Conservation (phyloP, 2,888 invertebrate species). For the Drosophila eohydei region DNA sequence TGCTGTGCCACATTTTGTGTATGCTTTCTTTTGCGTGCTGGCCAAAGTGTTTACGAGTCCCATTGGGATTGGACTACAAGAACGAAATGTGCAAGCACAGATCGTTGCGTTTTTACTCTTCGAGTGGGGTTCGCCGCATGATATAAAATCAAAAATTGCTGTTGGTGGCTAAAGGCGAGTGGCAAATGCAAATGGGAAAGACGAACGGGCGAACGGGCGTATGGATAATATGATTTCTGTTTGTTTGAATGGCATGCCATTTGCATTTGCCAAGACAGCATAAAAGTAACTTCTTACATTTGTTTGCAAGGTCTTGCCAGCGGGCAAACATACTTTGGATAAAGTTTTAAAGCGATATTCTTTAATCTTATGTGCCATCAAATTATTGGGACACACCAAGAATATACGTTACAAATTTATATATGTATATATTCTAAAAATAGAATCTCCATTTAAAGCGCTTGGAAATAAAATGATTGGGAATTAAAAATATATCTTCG, state of each 20-base stretch:
- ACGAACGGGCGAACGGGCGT: conserved; percentile 30
- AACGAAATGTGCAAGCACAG: conserved; percentile 63
- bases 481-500: not conserved
- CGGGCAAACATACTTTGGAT: not conserved
- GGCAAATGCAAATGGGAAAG: not conserved
- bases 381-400: not conserved
- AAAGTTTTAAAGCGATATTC: not conserved
- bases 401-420: not conserved
- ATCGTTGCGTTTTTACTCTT: conserved; percentile 43
- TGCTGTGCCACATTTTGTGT: conserved; percentile 8
- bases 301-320: conserved; percentile 32
- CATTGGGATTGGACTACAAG: conserved; percentile 59
- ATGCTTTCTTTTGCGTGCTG: conserved; percentile 28
- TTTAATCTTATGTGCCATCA: not conserved
- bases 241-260: conserved; percentile 54
- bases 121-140: conserved; percentile 27
- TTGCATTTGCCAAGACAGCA: conserved; percentile 54
- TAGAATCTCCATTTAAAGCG: no score
- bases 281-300: conserved; percentile 35
- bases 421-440: not conserved
- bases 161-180: conserved; percentile 4
- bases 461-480: no score
- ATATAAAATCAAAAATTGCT: conserved; percentile 64
- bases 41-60: conserved; percentile 66
- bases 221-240: conserved; percentile 63